These are phyloP conservation scores for Temnothorax unifasciatus DNA, from an alignment of 2,888 invertebrate species.

Conservation along the genomic window DNA sequence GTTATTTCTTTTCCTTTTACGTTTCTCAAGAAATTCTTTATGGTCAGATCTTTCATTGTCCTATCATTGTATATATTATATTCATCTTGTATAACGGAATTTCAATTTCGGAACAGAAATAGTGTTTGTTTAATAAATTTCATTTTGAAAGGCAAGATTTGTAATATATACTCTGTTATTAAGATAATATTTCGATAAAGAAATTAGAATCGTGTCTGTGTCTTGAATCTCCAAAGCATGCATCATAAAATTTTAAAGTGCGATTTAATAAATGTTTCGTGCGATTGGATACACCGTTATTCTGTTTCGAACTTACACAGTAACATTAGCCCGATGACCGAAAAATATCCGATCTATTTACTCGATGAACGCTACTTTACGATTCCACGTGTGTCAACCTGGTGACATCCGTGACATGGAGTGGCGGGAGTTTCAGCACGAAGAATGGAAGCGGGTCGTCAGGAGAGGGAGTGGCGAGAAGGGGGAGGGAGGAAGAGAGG, in stretches of 20 bases:
- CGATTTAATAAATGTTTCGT: not conserved
- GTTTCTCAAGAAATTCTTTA: not conserved
- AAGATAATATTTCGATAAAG: not conserved
- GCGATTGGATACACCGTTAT: not conserved
- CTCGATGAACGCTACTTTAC: constrained; percentile 1
- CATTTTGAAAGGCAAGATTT: not conserved
- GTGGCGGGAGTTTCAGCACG: not conserved
- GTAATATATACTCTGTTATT: not conserved
- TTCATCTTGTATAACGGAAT: not conserved
- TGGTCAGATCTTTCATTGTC: not conserved
- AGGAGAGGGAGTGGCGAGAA: constrained; percentile 16
- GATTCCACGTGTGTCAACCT: not conserved
- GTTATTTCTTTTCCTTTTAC: not conserved
- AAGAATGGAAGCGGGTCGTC: constrained; percentile 7
- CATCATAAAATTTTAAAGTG: not conserved
- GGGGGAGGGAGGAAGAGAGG: not conserved
- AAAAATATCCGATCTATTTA: constrained; percentile 19
- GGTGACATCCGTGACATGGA: not conserved
- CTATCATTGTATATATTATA: not conserved
- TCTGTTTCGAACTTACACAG: not conserved
- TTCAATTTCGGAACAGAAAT: not conserved
- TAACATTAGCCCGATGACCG: not conserved
- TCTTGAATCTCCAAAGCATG: not conserved
- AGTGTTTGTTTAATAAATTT: not conserved
- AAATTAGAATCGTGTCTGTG: not conserved